Evolutionary conservation across 2,888 invertebrate genomes (phyloP).

Genomic region (Epinotia bilunana): DNA sequence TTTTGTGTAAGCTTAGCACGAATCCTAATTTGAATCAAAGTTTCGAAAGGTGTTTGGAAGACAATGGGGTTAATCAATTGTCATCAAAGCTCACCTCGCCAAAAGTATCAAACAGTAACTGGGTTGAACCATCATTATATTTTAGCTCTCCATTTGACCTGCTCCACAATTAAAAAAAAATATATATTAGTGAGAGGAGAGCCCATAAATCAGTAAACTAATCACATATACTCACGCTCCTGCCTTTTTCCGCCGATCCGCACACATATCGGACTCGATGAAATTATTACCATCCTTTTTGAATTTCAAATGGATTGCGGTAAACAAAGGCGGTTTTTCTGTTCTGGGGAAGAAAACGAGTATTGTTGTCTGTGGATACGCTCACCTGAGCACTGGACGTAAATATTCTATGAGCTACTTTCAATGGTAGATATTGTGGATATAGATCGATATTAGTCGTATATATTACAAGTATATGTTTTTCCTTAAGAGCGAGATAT

Average conservation of each 20-base stretch:
- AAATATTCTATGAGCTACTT: constrained; percentile 22
- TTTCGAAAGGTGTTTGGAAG: too few relatives aligned
- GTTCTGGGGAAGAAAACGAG: not conserved
- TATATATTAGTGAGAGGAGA: not conserved
- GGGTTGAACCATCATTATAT: too few relatives aligned
- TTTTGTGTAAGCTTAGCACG: too few relatives aligned
- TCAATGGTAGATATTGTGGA: not conserved
- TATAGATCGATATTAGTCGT: not conserved
- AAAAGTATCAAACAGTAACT: too few relatives aligned
- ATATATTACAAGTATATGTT: not conserved
- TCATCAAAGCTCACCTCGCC: too few relatives aligned
- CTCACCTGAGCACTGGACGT: constrained; percentile 17
- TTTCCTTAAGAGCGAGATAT: not conserved
- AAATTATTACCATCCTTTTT: constrained; percentile 67
- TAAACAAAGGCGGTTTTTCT: constrained; percentile 16
- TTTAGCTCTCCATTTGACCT: not conserved
- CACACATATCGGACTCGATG: constrained; percentile 67
- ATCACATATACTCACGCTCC: not conserved
- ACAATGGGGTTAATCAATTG: too few relatives aligned
- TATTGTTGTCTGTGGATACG: not conserved
- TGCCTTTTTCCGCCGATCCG: constrained; percentile 53
- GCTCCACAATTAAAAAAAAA: too few relatives aligned
- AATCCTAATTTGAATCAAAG: too few relatives aligned
- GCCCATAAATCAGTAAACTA: constrained; percentile 21
- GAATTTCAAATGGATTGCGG: constrained; percentile 68